Evolutionary conservation across 2,888 invertebrate species (phyloP).

Genomic region (Reticulitermes lucifugus): DNA sequence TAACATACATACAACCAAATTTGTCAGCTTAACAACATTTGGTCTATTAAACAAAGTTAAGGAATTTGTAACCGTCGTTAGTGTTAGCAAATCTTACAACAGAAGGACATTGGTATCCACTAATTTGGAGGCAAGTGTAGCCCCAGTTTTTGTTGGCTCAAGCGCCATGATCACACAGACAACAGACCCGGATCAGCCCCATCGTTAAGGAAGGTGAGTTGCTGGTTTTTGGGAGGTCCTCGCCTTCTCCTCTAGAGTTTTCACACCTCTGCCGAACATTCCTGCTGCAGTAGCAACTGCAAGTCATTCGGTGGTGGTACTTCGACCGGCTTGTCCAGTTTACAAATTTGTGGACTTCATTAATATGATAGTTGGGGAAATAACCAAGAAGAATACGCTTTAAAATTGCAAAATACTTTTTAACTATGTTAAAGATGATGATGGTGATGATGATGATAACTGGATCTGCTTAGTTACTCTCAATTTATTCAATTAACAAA

Average conservation of each 20-base stretch:
- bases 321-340: neutral
- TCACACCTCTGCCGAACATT: constrained; percentile 28
- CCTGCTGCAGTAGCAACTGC: neutral
- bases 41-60: constrained; percentile 4
- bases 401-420: no score
- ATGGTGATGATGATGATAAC: neutral
- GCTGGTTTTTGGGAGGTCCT: constrained; percentile 44
- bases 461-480: no score
- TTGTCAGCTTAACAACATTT: neutral
- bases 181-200: constrained; percentile 3
- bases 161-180: no score
- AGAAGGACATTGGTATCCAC: neutral
- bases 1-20: neutral
- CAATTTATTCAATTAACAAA: no score
- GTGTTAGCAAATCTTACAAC: neutral
- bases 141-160: neutral
- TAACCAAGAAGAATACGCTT: no score
- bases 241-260: neutral
- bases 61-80: neutral
- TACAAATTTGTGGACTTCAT: neutral
- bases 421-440: neutral
- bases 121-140: neutral
- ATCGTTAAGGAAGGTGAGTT: constrained; percentile 50
- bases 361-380: no score
- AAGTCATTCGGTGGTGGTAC: neutral